Percentiles rank a stretch among this genome's conserved stretches.
These are phyloP conservation scores for Cottoperca gobio DNA, from an alignment of 2,797 vertebrate genomes.

Conservation along the genomic window DNA sequence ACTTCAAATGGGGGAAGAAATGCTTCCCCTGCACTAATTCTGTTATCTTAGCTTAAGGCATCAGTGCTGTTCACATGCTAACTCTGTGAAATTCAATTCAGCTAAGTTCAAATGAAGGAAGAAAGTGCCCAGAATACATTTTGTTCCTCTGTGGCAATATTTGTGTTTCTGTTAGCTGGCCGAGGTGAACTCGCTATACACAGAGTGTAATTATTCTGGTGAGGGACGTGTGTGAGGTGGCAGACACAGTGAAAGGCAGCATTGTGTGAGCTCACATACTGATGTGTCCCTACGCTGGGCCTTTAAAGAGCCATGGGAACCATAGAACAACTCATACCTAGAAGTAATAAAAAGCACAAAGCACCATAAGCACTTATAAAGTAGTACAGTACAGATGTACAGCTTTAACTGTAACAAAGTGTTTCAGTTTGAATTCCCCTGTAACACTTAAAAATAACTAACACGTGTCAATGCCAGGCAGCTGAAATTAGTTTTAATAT, in stretches of 20 bases:
- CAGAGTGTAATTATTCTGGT: slow-evolving; percentile 84
- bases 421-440: slow-evolving; percentile 18
- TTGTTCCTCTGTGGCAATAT: slow-evolving; percentile 87
- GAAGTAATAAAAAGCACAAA: slow-evolving; percentile 64
- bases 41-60: slow-evolving; percentile 84
- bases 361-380: slow-evolving; percentile 18
- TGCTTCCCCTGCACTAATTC: slow-evolving; percentile 80
- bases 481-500: slow-evolving; percentile 16
- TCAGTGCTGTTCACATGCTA: slow-evolving; percentile 80
- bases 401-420: slow-evolving; percentile 9
- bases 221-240: slow-evolving; percentile 78
- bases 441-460: not conserved
- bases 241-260: slow-evolving; percentile 82
- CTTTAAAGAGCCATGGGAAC: slow-evolving; percentile 64
- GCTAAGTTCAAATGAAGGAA: slow-evolving; percentile 80
- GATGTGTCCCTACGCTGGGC: slow-evolving; percentile 76
- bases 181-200: slow-evolving; percentile 81
- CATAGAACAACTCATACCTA: slow-evolving; percentile 49
- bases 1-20: slow-evolving; percentile 79
- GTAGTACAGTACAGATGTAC: slow-evolving; percentile 22
- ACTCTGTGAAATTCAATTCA: slow-evolving; percentile 84
- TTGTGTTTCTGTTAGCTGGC: slow-evolving; percentile 86
- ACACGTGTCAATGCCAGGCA: not conserved
- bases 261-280: slow-evolving; percentile 83
- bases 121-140: slow-evolving; percentile 81